A percentile compares a stretch with the other conserved stretches of the same genome.
Evolutionary conservation across 1,140 invertebrate species (phyloP).

Genomic region (Bathynomus jamesi): DNA sequence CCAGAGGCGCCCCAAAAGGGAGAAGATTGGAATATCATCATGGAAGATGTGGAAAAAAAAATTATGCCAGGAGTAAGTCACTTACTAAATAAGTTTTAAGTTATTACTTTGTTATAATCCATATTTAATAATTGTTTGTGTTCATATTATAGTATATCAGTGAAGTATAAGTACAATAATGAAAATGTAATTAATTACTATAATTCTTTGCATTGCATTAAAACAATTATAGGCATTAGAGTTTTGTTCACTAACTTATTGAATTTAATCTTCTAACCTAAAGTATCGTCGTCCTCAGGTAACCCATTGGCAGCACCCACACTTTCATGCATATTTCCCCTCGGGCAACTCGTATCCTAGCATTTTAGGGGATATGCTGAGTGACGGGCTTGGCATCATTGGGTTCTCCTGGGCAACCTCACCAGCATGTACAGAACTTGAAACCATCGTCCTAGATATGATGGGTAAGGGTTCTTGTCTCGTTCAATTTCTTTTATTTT

Average conservation of each 20-base stretch:
- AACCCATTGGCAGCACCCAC: slow-evolving; percentile 98
- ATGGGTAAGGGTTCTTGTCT: slow-evolving; percentile 60
- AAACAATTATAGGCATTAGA: too few relatives aligned
- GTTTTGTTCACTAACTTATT: too few relatives aligned
- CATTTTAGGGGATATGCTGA: slow-evolving; percentile 95
- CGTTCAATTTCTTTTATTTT: not conserved
- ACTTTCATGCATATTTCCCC: slow-evolving; percentile 98
- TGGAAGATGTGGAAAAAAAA: slow-evolving; percentile 87
- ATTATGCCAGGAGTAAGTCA: slow-evolving; percentile 88
- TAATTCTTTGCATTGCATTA: too few relatives aligned
- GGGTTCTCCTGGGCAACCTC: slow-evolving; percentile 99
- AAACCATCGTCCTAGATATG: slow-evolving; percentile 96
- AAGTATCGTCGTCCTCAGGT: too few relatives aligned
- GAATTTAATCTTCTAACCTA: too few relatives aligned
- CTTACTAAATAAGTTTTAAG: slow-evolving; percentile 8
- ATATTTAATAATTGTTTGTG: too few relatives aligned
- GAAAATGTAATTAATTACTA: too few relatives aligned
- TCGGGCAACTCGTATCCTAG: slow-evolving; percentile 95
- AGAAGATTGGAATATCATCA: slow-evolving; percentile 85
- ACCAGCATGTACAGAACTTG: slow-evolving; percentile 94
- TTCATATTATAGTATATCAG: too few relatives aligned
- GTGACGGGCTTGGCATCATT: slow-evolving; percentile 89
- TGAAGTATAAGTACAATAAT: too few relatives aligned
- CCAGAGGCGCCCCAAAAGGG: slow-evolving; percentile 71
- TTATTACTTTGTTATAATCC: too few relatives aligned